Evolutionary conservation across 1,140 invertebrate genomes (phyloP), one percentile per base, ranked within the genome.

Genomic region (Halesus radiatus): DNA sequence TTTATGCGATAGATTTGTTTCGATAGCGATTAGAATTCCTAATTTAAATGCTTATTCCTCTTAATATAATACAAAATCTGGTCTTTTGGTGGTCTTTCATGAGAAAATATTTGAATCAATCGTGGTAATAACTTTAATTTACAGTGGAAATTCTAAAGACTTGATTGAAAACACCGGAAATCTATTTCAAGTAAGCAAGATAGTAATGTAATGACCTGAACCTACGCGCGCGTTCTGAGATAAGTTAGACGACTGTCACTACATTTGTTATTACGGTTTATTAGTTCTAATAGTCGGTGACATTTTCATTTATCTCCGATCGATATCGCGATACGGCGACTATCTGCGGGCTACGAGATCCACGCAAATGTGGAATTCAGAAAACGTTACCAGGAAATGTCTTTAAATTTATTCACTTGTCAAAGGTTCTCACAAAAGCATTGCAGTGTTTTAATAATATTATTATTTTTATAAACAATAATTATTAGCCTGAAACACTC

Each of bases 221-320:
- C 37, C 37, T 13, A 60, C 56, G 56, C 56, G 56, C 23, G 56
- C 23, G 56, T 60, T 60, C 16, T 13, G 6, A 60, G 56, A 60
- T 60, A 3, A 60, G 56, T 60, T 60, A 20, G 56, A 8, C 56
- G 56, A 60, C 56, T 60, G 56, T 60, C 56, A 5, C 56, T 20
- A 2, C 23, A 60, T 60, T 60, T 60, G 56, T 60, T 60, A 20
- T 60, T 22, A 3, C 56, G 56, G 56, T 22, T 45, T 45, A 60
- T 60, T 60, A 60, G 56, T 10, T 60, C 56, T 60, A 60, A 60
- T 60, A 60, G 56, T 23, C 23, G 56, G 56, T 22, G 56, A 60
- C 56, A 60, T 60, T 60, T 60, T 60, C 56, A 60, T 26, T 66
- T 29, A 66, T 26, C 62, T 66, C n/a, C 1, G n/a, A 66, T 66